These are phyloP conservation scores for Maconellicoccus hirsutus DNA, from an alignment of 1,140 invertebrate genomes.

Conservation along the genomic window DNA sequence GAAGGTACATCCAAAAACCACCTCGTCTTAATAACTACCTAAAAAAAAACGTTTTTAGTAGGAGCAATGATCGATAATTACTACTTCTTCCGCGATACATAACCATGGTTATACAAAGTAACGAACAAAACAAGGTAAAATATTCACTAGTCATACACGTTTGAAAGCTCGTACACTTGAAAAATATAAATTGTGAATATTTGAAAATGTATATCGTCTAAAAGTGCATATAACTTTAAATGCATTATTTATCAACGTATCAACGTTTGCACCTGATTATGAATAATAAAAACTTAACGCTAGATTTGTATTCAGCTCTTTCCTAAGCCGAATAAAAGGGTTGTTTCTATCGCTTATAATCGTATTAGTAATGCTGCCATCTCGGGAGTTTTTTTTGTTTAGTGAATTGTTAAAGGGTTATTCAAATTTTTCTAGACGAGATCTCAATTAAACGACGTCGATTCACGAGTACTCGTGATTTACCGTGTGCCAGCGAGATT, in stretches of 20 bases:
- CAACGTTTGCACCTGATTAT: slow-evolving; percentile 3
- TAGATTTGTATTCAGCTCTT: neutral
- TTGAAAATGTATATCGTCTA: neutral
- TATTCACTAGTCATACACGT: neutral
- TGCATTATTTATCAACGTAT: slow-evolving; percentile 5
- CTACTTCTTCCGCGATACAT: neutral
- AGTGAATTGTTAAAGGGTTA: too few relatives aligned
- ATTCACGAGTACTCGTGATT: too few relatives aligned
- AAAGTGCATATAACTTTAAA: neutral
- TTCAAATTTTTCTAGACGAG: too few relatives aligned
- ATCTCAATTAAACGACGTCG: too few relatives aligned
- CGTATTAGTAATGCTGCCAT: too few relatives aligned
- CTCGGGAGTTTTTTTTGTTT: too few relatives aligned
- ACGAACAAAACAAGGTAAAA: neutral
- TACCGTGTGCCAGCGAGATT: too few relatives aligned
- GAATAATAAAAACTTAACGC: neutral
- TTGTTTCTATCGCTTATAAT: neutral
- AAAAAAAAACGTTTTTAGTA: neutral
- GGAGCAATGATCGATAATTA: slow-evolving; percentile 1
- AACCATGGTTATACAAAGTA: neutral
- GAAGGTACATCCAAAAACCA: too few relatives aligned
- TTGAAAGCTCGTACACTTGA: neutral
- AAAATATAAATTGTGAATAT: neutral
- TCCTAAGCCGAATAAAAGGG: neutral
- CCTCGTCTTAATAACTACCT: too few relatives aligned